Percentiles rank a stretch among this genome's conserved stretches.
phyloP scores from a whole-genome alignment of 2,113 vertebrate genomes.

The Phrynosoma blainvillii region DNA sequence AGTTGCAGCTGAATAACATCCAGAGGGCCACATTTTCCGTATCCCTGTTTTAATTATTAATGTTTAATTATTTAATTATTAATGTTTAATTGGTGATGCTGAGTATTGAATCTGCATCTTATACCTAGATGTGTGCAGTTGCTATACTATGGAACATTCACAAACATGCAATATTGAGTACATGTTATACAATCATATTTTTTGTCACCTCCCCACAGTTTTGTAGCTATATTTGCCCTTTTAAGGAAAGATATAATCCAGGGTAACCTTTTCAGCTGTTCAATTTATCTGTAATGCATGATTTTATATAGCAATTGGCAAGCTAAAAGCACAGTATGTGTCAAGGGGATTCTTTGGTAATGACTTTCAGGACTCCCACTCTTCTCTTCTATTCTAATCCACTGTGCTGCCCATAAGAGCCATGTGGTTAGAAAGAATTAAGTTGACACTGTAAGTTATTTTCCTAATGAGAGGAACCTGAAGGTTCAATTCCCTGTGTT shows the following conservation, averaged over 20 bases:
- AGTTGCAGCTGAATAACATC: too few species aligned
- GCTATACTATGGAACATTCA: not conserved
- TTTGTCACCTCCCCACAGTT: conserved; percentile 11
- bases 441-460: not conserved
- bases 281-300: conserved; percentile 18
- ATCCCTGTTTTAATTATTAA: not conserved
- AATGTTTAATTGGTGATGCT: not conserved
- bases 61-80: not conserved
- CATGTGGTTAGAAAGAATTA: not conserved
- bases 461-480: conserved; percentile 20
- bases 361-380: not conserved
- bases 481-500: conserved; percentile 31
- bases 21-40: too few species aligned
- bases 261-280: conserved; percentile 16
- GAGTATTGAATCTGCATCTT: not conserved
- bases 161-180: conserved; percentile 5
- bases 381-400: conserved; percentile 7
- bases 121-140: not conserved
- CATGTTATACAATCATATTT: not conserved
- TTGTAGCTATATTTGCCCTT: not conserved
- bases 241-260: conserved; percentile 15
- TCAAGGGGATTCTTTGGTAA: not conserved
- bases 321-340: not conserved
- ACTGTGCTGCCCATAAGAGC: not conserved
- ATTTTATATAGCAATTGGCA: conserved; percentile 35